Conservation (phyloP, 2,113 vertebrate genomes). For the Phylloscopus trochilus region DNA sequence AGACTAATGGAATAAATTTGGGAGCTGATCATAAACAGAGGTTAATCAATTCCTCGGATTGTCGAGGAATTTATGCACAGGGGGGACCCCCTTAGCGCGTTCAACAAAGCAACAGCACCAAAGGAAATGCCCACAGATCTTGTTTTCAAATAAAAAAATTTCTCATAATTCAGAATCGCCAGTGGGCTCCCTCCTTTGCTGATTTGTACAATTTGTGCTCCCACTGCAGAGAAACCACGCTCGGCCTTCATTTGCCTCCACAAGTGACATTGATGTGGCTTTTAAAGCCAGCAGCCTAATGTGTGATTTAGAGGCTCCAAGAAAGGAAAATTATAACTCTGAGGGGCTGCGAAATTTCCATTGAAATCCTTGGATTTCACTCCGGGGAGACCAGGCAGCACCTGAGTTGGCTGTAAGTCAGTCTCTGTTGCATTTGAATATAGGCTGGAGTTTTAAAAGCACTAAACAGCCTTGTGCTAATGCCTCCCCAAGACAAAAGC, state of each 20-base stretch:
- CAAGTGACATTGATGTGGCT: neutral
- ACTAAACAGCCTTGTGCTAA: neutral
- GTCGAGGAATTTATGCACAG: neutral
- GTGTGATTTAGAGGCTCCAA: slow-evolving; percentile 15
- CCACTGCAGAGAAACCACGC: neutral
- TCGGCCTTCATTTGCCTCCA: slow-evolving; percentile 14
- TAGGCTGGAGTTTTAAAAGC: neutral
- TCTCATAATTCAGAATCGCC: slow-evolving; percentile 11
- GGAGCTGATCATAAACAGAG: slow-evolving; percentile 1
- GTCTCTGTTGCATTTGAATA: neutral
- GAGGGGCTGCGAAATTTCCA: neutral
- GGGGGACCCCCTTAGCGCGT: neutral
- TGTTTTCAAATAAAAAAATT: neutral
- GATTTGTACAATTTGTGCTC: slow-evolving; percentile 20
- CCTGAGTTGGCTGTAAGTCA: neutral
- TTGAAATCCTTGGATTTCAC: slow-evolving; percentile 5
- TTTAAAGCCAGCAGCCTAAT: slow-evolving; percentile 31
- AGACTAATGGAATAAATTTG: neutral
- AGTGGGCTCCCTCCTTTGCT: neutral
- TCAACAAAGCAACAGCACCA: neutral
- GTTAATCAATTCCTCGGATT: neutral
- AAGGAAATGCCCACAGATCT: neutral
- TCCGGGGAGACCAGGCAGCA: neutral
- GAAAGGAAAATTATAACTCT: slow-evolving; percentile 35
- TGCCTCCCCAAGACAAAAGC: slow-evolving; percentile 6